phyloP scores from a whole-genome alignment of 2,113 vertebrate genomes.

The Candoia aspera region DNA sequence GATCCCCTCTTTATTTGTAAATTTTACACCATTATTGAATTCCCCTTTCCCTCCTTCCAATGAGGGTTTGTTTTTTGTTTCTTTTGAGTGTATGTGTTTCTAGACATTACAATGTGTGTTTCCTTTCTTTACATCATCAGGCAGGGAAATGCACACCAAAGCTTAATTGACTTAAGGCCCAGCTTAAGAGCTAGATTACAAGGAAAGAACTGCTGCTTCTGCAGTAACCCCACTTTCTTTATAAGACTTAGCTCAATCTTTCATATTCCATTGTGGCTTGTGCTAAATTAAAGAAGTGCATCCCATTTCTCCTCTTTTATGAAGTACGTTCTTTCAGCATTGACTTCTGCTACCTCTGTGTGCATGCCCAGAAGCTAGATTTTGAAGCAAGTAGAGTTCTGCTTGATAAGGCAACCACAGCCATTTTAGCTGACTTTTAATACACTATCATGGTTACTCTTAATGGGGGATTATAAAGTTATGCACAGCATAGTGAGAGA shows the following conservation, averaged over 20 bases:
- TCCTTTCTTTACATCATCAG: neutral
- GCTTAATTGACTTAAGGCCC: neutral
- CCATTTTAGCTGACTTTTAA: conserved; percentile 70
- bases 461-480: conserved; percentile 64
- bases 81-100: neutral
- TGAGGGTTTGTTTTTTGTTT: neutral
- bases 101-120: neutral
- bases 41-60: neutral
- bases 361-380: conserved; percentile 54
- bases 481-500: conserved; percentile 59
- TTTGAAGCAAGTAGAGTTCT: conserved; percentile 78
- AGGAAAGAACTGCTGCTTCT: neutral
- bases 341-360: conserved; percentile 71
- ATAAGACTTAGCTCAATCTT: neutral
- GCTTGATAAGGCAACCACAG: conserved; percentile 70
- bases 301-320: conserved; percentile 36
- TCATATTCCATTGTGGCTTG: conserved; percentile 48
- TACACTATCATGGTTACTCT: conserved; percentile 59
- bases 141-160: neutral
- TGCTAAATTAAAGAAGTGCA: conserved; percentile 59
- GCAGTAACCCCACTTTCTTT: neutral
- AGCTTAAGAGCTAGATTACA: neutral
- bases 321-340: conserved; percentile 43
- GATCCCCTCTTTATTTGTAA: neutral
- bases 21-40: neutral